Evolutionary conservation across 2,113 vertebrate species (phyloP), one percentile per base, ranked within the genome.

Genomic region (Gambusia holbrooki): DNA sequence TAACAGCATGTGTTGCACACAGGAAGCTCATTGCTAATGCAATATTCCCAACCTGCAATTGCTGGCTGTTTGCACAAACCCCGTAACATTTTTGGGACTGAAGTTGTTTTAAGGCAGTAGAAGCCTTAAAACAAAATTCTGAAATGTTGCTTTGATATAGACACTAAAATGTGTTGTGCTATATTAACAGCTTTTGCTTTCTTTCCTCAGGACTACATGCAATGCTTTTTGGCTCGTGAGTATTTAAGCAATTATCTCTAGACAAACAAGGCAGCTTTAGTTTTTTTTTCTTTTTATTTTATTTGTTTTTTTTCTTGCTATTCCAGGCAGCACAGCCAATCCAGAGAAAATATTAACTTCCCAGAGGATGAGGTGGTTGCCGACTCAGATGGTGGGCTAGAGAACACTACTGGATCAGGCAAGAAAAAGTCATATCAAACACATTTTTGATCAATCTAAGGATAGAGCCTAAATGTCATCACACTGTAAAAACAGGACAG

Each of bases 171-270:
- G 3, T 7, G 51, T 58, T 19, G 51, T n/a, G 5, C 22, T n/a
- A 27, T 27, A 62, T 45, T 68, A 61, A 71, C 48, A 3, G 69
- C 65, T 12, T 35, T 5, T 37, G 6, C 78, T 65, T 88, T 58
- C 22, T 71, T 33, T 74, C 54, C 28, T 28, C 87, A 96, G 96
- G 95, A 29, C 89, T 96, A 33, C 96, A 96, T 25, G 92, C 95
- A 77, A 76, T 96, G 86, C 85, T 96, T 86, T 96, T 96, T 91
- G 94, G 95, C 91, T 83, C 81, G 96, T 96, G 88, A 94, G 96
- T 94, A 91, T 78, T 30, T 30, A 30, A 11, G 28, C 17, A 48
- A 30, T 69, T 22, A n/a, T 58, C 51, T n/a, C 25, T n/a, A n/a
- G 22, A 58, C 2, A 58, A 58, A 58, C n/a, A 8, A 58, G 7